Conservation (phyloP, 1,140 invertebrate species). For the Leptinotarsa undecemlineata region DNA sequence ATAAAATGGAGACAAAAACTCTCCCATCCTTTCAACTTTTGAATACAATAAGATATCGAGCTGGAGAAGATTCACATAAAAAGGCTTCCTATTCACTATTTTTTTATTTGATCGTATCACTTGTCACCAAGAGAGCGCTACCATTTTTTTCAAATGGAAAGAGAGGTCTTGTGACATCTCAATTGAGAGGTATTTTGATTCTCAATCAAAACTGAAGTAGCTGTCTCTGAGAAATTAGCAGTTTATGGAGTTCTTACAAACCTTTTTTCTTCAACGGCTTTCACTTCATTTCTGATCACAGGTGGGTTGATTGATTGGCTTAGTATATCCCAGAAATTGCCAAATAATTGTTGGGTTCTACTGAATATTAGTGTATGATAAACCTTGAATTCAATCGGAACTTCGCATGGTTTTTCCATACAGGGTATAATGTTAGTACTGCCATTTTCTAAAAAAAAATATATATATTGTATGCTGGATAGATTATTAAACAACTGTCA, state of each 20-base stretch:
- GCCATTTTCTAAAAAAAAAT: slow-evolving; percentile 58
- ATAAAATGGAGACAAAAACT: too few relatives aligned
- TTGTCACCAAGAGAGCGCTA: too few relatives aligned
- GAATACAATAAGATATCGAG: too few relatives aligned
- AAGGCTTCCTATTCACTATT: too few relatives aligned
- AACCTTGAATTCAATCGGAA: slow-evolving; percentile 63
- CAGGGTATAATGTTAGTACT: slow-evolving; percentile 70
- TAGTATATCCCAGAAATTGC: slow-evolving; percentile 67
- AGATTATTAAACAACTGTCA: background rate
- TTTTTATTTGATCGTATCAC: too few relatives aligned
- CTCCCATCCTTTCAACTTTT: too few relatives aligned
- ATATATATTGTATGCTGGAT: slow-evolving; percentile 27
- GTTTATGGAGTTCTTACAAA: background rate
- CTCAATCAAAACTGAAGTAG: too few relatives aligned
- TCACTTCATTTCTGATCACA: background rate
- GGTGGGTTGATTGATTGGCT: slow-evolving; percentile 55
- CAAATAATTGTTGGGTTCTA: slow-evolving; percentile 56
- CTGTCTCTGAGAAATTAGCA: too few relatives aligned
- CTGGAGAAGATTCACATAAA: too few relatives aligned
- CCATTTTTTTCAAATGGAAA: too few relatives aligned
- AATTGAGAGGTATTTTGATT: too few relatives aligned
- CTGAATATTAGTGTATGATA: slow-evolving; percentile 63
- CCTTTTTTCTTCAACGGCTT: background rate
- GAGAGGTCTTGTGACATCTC: too few relatives aligned
- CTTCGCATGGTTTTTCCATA: slow-evolving; percentile 61